Base-by-base conservation (phyloP, 1,140 invertebrate species). In the Aphidius gifuensis region DNA sequence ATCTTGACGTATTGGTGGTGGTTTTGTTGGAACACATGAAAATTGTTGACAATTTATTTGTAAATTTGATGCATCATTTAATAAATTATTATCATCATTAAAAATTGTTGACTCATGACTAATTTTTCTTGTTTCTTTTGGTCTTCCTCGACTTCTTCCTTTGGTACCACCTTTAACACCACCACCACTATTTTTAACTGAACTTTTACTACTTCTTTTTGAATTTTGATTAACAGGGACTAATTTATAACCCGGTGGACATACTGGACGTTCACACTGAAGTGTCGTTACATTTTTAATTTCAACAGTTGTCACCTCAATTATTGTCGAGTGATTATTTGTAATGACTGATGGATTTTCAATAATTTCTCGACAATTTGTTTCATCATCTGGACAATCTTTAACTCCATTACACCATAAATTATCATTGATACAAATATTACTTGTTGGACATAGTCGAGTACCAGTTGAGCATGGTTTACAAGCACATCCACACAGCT, bases 311-410 rank as follows among this genome's bases (percentile, higher is more conserved):
- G 43, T 43, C 9, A 9, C 64, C 68, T 61, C 21, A 5, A 23
- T 61, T 1, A 49, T 62, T 7, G 48, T 68, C 53, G 9, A 60
- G 44, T 16, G 40, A 39, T 21, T 56, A 60, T 23, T 61, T 58
- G 23, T 62, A 45, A 9, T 73, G 64, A 47, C 68, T 47, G 51
- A 61, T 43, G 32, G 62, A 61, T 6, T 53, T 61, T 50, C 65
- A 43, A 23, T 54, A 61, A 9, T 49, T 59, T 61, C 21, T 5
- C 59, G 61, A 72, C 92, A 94, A 60, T 86, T 79, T 4, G 80
- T 75, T 77, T 96, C 93, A 78, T 96, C 93, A 77, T 93, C 91
- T 4, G 87, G 86, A 74, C 93, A 96, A 71, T 96, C 88, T 65
- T 87, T 82, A 1, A 93, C 77, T 0, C 92, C 92, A 74, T 96